phyloP scores from a whole-genome alignment of 2,888 invertebrate species.

The Drosophila meridiana region DNA sequence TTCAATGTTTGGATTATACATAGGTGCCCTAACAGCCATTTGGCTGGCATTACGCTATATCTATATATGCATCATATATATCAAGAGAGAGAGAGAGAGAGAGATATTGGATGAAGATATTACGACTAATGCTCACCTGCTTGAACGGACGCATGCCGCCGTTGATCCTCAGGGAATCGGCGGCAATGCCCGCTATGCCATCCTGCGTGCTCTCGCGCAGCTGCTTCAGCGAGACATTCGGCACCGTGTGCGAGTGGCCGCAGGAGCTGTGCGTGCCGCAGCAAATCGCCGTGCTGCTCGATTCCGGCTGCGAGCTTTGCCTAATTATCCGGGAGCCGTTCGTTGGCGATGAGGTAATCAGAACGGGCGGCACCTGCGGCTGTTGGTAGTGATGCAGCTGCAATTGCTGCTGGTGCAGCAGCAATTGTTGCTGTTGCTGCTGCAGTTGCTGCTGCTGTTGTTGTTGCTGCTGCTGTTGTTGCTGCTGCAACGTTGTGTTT shows the following conservation, averaged over 20 bases:
- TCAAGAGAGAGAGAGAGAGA: neutral
- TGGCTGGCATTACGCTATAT: neutral
- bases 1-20: slow-evolving; percentile 26
- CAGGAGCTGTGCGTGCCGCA: slow-evolving; percentile 88
- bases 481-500: slow-evolving; percentile 71
- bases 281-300: slow-evolving; percentile 85
- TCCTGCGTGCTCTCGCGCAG: slow-evolving; percentile 91
- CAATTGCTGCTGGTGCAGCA: slow-evolving; percentile 82
- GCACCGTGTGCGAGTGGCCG: slow-evolving; percentile 88
- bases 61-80: neutral
- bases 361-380: slow-evolving; percentile 88
- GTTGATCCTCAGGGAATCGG: slow-evolving; percentile 97
- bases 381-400: slow-evolving; percentile 61
- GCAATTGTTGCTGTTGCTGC: slow-evolving; percentile 84
- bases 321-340: slow-evolving; percentile 92
- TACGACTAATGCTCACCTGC: slow-evolving; percentile 89
- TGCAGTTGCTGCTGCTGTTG: slow-evolving; percentile 68
- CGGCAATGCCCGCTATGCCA: slow-evolving; percentile 97
- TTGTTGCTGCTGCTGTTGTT: slow-evolving; percentile 73
- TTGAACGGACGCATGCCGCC: slow-evolving; percentile 98
- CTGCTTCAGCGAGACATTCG: slow-evolving; percentile 94
- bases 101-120: neutral
- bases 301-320: slow-evolving; percentile 86
- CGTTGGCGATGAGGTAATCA: slow-evolving; percentile 89
- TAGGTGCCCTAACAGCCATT: slow-evolving; percentile 7